Percentiles rank a stretch among this genome's conserved stretches.
phyloP scores from a whole-genome alignment of 2,113 vertebrate genomes.

The Rhadina sibilatrix region DNA sequence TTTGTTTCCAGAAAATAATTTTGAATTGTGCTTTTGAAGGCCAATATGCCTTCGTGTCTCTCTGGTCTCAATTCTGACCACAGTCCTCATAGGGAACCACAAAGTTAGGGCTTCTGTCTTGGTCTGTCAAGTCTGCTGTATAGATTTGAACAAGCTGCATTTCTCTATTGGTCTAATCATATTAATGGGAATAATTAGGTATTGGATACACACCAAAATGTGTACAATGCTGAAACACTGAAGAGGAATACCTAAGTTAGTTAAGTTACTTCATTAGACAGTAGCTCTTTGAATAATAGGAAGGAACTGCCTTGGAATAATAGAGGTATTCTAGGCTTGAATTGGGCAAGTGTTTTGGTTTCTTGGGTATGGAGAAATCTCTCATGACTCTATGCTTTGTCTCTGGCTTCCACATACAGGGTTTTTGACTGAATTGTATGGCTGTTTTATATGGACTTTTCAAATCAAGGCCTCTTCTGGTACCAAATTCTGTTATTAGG shows the following conservation, averaged over 20 bases:
- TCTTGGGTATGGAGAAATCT: background rate
- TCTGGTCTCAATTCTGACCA: background rate
- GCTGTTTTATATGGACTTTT: background rate
- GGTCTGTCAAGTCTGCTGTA: background rate
- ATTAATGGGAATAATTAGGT: background rate
- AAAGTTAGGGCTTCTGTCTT: background rate
- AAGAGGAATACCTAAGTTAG: background rate
- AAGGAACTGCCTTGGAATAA: background rate
- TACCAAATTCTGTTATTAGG: background rate
- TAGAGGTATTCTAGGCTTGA: background rate
- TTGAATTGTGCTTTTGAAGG: background rate
- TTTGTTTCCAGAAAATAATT: background rate
- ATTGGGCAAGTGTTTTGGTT: background rate
- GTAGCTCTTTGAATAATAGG: background rate
- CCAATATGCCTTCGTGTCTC: accelerated
- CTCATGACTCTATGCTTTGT: background rate
- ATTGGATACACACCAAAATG: background rate
- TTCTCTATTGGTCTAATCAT: background rate
- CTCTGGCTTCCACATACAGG: background rate
- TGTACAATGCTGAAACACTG: background rate
- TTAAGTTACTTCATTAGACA: background rate
- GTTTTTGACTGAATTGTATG: background rate
- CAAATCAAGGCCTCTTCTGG: background rate
- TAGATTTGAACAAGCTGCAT: background rate
- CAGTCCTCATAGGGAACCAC: background rate